A percentile compares a stretch with the other conserved stretches of the same genome.
Evolutionary conservation across 1,140 invertebrate species (phyloP).

Genomic region (Drosophila teissieri): DNA sequence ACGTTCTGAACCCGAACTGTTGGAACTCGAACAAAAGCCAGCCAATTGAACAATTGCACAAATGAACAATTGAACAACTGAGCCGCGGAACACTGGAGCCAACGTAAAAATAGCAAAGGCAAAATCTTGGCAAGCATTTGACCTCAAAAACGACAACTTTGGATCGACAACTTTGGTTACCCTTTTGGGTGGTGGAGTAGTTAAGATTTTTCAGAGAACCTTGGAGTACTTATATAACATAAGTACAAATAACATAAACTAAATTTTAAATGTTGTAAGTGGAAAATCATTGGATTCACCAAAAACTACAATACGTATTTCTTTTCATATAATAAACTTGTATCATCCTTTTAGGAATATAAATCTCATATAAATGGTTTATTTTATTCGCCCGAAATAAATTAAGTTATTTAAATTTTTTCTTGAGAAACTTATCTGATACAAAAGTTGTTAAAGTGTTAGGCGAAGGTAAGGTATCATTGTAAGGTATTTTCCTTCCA

Average conservation of each 20-base stretch:
- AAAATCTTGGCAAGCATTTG: constrained; percentile 52
- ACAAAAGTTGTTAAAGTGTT: background rate
- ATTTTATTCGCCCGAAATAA: too few species aligned
- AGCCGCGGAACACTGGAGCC: constrained; percentile 19
- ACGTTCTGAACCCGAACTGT: constrained; percentile 78
- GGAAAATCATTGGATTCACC: too few species aligned
- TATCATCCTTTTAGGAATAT: too few species aligned
- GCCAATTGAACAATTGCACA: constrained; percentile 20
- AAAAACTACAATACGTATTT: too few species aligned
- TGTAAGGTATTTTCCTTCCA: background rate
- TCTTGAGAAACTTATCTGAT: background rate
- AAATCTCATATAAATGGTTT: too few species aligned
- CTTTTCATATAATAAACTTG: too few species aligned
- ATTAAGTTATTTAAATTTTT: too few species aligned
- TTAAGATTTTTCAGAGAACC: background rate
- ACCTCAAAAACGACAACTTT: constrained; percentile 52
- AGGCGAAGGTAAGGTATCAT: too few species aligned
- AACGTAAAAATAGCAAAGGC: constrained; percentile 30
- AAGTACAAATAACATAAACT: too few species aligned
- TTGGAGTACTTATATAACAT: too few species aligned
- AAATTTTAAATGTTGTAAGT: too few species aligned
- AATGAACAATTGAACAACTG: constrained; percentile 12
- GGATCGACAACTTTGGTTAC: constrained; percentile 18
- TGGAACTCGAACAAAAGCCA: constrained; percentile 53
- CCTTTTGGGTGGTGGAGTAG: constrained; percentile 4